Evolutionary conservation across 2,113 vertebrate genomes (phyloP).

Genomic region (Eudorcas thomsonii): DNA sequence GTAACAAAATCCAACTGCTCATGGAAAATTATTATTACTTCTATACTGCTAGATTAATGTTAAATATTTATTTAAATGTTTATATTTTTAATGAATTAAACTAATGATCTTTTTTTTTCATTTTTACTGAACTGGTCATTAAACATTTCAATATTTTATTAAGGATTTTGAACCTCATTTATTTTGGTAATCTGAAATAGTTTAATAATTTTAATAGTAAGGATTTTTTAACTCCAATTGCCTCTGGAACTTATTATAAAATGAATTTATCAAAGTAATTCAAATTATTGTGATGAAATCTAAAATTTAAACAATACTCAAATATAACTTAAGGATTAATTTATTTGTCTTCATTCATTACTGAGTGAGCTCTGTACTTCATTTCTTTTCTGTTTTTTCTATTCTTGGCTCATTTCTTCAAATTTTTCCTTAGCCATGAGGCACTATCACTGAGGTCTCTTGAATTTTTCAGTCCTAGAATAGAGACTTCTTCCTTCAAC

Average conservation of each 20-base stretch:
- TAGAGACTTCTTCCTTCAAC: background rate
- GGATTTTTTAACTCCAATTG: background rate
- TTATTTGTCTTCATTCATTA: background rate
- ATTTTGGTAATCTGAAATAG: background rate
- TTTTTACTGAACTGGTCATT: background rate
- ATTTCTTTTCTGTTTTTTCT: background rate
- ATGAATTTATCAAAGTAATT: background rate
- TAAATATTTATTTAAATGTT: background rate
- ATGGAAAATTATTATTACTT: background rate
- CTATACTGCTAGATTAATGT: background rate
- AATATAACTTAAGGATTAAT: background rate
- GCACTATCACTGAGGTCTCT: background rate
- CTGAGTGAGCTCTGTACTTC: background rate
- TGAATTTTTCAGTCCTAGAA: background rate
- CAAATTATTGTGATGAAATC: background rate
- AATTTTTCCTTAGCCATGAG: background rate
- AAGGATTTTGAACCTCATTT: background rate
- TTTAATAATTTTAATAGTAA: background rate
- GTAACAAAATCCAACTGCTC: background rate
- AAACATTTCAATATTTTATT: background rate
- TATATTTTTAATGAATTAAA: background rate
- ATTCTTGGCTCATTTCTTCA: background rate
- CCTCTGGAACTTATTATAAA: background rate
- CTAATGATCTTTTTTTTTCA: background rate
- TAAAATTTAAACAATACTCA: background rate